These are phyloP conservation scores for Hormiphora californensis DNA, from an alignment of 37 sponge, comb jelly and placozoan genomes.

Conservation along the genomic window DNA sequence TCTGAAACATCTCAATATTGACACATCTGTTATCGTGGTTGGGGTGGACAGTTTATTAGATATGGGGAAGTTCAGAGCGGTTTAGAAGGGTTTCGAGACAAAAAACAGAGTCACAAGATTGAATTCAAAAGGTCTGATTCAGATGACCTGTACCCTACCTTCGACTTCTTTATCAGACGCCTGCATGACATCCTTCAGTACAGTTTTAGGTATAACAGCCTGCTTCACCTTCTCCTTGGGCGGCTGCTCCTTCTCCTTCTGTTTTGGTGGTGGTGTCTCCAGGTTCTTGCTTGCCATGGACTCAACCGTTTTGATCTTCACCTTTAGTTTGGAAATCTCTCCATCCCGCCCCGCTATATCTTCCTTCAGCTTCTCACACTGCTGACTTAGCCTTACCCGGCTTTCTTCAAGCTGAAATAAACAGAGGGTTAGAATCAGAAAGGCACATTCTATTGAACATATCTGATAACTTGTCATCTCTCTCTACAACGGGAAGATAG, in stretches of 20 bases:
- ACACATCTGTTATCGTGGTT: no score
- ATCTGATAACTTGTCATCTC: no score
- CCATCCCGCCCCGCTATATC: background rate
- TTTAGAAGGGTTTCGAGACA: no score
- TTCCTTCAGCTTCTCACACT: background rate
- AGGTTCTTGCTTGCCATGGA: background rate
- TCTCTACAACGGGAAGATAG: no score
- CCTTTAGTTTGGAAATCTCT: slow-evolving; percentile 9
- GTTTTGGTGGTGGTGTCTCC: background rate
- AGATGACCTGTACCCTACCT: slow-evolving; percentile 18
- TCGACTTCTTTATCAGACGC: slow-evolving; percentile 24
- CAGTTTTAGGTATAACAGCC: slow-evolving; percentile 38
- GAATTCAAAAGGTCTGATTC: no score
- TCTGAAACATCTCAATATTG: slow-evolving; percentile 38
- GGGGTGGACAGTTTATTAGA: no score
- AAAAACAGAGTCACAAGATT: no score
- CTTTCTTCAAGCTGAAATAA: slow-evolving; percentile 40
- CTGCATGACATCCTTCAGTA: slow-evolving; percentile 4
- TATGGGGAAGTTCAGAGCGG: no score
- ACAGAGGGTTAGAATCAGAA: no score
- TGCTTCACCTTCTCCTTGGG: background rate
- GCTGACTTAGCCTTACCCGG: slow-evolving; percentile 27
- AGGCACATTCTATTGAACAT: no score
- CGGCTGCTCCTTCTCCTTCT: background rate
- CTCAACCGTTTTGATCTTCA: slow-evolving; percentile 4